Conservation (phyloP, 2,113 vertebrate genomes). For the Peromyscus polionotus region DNA sequence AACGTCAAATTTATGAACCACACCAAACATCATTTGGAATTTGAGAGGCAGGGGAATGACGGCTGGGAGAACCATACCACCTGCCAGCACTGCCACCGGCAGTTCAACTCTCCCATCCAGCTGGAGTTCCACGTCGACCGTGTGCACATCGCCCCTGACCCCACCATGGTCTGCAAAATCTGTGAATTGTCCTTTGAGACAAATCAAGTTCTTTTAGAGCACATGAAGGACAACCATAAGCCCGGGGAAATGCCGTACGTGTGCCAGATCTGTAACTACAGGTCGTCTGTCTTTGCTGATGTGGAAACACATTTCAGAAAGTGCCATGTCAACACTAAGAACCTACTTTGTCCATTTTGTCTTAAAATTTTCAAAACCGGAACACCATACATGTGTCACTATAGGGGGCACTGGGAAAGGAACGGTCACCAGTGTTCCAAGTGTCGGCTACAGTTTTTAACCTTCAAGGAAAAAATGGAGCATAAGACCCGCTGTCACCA, state of each 20-base stretch:
- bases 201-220: constrained; percentile 95
- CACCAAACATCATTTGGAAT: constrained; percentile 98
- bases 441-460: constrained; percentile 80
- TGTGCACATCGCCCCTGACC: constrained; percentile 94
- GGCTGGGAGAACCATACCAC: constrained; percentile 97
- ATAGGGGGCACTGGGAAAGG: constrained; percentile 83
- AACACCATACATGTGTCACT: constrained; percentile 96
- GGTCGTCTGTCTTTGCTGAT: constrained; percentile 95
- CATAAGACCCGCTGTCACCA: constrained; percentile 80
- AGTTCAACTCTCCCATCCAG: constrained; percentile 96
- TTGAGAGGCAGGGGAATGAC: constrained; percentile 96
- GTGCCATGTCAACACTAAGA: constrained; percentile 96
- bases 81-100: constrained; percentile 96
- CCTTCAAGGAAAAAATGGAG: constrained; percentile 83
- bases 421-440: constrained; percentile 75
- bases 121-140: constrained; percentile 97
- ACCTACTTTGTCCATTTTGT: constrained; percentile 97
- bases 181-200: constrained; percentile 89
- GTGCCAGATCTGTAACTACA: constrained; percentile 96
- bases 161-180: constrained; percentile 94
- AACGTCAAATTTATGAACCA: constrained; percentile 98
- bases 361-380: constrained; percentile 95
- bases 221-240: constrained; percentile 99
- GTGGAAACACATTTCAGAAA: constrained; percentile 96
- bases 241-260: constrained; percentile 99